These are phyloP conservation scores for Apostichopus leukothele DNA, from an alignment of 53 echinoderm and acorn worm genomes.

Conservation along the genomic window DNA sequence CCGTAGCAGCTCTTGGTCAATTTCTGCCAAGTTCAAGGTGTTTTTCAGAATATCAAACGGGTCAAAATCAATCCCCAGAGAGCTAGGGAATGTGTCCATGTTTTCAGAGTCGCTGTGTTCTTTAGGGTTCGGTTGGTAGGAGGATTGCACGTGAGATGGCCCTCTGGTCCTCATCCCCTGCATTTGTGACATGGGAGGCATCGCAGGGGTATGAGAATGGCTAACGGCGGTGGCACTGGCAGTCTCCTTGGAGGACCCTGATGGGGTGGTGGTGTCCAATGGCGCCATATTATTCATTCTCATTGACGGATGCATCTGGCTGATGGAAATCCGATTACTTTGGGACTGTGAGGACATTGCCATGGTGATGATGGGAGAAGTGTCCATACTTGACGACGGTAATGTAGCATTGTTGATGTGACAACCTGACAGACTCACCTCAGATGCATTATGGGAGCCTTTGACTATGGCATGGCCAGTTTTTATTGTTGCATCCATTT, in stretches of 20 bases:
- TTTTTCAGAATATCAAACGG: conserved; percentile 84
- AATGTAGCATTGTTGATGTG: background rate
- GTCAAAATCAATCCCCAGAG: conserved; percentile 77
- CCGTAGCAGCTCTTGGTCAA: conserved; percentile 29
- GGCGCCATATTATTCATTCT: background rate
- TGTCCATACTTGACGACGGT: background rate
- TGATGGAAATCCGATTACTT: background rate
- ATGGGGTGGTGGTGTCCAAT: background rate
- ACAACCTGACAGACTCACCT: background rate
- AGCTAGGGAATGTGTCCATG: conserved; percentile 15
- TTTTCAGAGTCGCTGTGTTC: background rate
- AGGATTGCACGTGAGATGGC: conserved; percentile 5
- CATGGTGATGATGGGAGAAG: background rate
- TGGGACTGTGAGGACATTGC: background rate
- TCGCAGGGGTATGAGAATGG: background rate
- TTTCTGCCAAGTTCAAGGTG: conserved; percentile 59
- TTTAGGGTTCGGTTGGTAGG: background rate
- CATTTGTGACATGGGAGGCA: background rate
- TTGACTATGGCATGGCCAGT: background rate
- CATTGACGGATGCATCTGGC: background rate
- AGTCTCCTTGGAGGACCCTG: background rate
- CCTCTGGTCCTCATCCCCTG: background rate
- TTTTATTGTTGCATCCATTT: background rate
- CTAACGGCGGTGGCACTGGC: background rate
- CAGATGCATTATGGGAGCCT: background rate